Evolutionary conservation across 1,140 invertebrate species (phyloP), one percentile per base, ranked within the genome.

Genomic region (Dinothrombium tinctorium): DNA sequence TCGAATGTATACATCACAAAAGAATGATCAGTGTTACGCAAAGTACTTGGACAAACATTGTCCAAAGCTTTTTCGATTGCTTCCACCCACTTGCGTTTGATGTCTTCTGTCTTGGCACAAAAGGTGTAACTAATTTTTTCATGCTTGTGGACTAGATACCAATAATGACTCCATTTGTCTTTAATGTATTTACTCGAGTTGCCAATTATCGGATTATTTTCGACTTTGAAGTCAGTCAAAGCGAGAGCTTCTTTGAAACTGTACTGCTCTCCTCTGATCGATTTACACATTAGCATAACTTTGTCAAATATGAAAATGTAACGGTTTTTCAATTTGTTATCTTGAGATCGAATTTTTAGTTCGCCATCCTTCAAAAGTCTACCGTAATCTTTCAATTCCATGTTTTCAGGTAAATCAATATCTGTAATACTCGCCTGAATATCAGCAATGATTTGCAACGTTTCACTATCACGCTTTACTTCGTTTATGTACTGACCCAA

Each of bases 301-400:
- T 87, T 87, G 56, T 95, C 86, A 61, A 96, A 95, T 21, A 96
- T 72, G 59, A 96, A 96, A 12, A 87, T 79, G 57, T 89, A 90
- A 56, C 69, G 63, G 31, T 71, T 70, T 55, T 78, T 76, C 1
- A 75, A 63, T 53, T 79, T 58, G 57, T 90, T 84, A 51, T 76
- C 72, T 56, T 92, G 84, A 33, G 74, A 74, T 58, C 80, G 80
- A 4, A 95, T 79, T 61, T 80, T 80, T 20, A 95, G 63, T 56
- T 95, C 87, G 12, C 84, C 86, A 33, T 44, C 42, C 28, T 36
- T 41, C n/a, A 44, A 6, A 1, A 47, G 21, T 5, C 46, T n/a
- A 0, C 89, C 90, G 60, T 87, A 94, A 54, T 87, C 76, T 40
- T 74, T 72, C 32, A 92, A 62, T 48, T 74, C 68, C 24, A 71